phyloP scores from a whole-genome alignment of 2,888 invertebrate genomes.

The Dicycla oo region DNA sequence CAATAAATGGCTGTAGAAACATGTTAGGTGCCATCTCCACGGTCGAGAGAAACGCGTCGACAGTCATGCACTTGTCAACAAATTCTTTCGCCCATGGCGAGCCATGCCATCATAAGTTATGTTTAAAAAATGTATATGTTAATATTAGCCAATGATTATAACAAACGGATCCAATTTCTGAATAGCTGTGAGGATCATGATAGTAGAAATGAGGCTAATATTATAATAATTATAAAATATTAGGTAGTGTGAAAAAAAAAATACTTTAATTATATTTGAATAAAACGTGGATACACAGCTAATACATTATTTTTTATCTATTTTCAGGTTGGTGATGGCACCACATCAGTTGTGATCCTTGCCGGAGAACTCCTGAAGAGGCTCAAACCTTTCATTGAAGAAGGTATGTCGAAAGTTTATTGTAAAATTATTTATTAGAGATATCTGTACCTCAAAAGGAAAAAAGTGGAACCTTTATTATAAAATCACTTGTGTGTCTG shows the following conservation, averaged over 20 bases:
- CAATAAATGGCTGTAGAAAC: too few species aligned
- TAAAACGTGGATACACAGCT: background rate
- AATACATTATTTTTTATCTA: background rate
- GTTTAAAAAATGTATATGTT: too few species aligned
- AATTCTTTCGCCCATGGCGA: too few species aligned
- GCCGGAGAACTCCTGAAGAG: constrained; percentile 99
- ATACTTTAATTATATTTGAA: too few species aligned
- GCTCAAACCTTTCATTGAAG: constrained; percentile 98
- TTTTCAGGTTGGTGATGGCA: constrained; percentile 98
- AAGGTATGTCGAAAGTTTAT: constrained; percentile 89
- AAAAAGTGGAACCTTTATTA: too few species aligned
- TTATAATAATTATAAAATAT: background rate
- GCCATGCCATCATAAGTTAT: too few species aligned
- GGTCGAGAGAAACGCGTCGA: too few species aligned
- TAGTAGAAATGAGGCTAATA: constrained; percentile 56
- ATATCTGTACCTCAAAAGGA: too few species aligned
- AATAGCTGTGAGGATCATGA: constrained; percentile 72
- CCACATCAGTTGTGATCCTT: constrained; percentile 98
- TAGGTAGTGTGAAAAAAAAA: background rate
- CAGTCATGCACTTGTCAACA: too few species aligned
- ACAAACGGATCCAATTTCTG: constrained; percentile 85
- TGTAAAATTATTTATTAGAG: background rate
- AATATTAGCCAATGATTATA: constrained; percentile 75
- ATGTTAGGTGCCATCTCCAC: too few species aligned
- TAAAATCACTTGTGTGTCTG: too few species aligned